Evolutionary conservation across 2,888 invertebrate genomes (phyloP), one percentile per base, ranked within the genome.

Genomic region (Polydrusus cervinus): DNA sequence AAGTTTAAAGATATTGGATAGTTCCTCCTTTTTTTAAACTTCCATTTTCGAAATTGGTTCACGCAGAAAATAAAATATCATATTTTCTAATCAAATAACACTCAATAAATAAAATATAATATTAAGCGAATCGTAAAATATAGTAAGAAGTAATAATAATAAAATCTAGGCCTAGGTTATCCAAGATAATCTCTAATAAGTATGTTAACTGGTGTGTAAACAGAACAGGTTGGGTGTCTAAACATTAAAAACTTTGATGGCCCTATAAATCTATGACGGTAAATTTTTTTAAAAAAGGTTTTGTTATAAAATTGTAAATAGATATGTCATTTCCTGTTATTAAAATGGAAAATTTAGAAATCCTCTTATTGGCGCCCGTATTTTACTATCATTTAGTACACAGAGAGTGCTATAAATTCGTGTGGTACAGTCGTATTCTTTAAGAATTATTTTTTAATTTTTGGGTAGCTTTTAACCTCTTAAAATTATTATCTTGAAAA

Each of bases 151-250:
- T n/a, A n/a, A n/a, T n/a, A 25, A 20, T n/a, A 25, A 53, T 53
- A 53, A 53, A 30, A 53, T 53, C 53, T 53, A 53, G 53, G 53
- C 53, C 53, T 53, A 53, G 53, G 53, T 53, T 53, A 53, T 25
- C 53, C 20, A 0, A 25, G n/a, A 53, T 53, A 13, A 53, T 53
- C 25, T 1, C 0, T 11, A 53, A 53, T 53, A 53, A 51, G 51
- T 51, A 25, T 51, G 51, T 51, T 51, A 51, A 51, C 11, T 20
- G 51, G n/a, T 53, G 7, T n/a, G 53, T 53, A 53, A 53, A 53
- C 53, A 53, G 10, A n/a, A 53, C 25, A 53, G 53, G 53, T 53
- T 53, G 53, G 53, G 30, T 53, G n/a, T 53, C n/a, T 53, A 53
- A 25, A 53, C 30, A 53, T 25, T n/a, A 10, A 53, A 53, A n/a